Evolutionary conservation across 2,888 invertebrate species (phyloP), one percentile per base, ranked within the genome.

Genomic region (Epistrophella euchroma): DNA sequence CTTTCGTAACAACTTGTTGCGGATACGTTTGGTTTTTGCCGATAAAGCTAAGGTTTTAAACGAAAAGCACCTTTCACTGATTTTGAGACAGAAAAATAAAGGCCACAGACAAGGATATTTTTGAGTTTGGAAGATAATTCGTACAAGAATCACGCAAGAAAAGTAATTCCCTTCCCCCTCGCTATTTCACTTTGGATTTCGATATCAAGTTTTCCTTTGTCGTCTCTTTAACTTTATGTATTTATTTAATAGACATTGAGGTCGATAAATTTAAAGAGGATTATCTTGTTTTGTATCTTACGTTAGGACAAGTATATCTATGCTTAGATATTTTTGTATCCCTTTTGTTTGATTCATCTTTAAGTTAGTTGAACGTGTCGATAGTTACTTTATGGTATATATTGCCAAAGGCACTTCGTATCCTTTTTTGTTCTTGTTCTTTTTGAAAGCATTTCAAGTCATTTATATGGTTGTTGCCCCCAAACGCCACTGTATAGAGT

Each of bases 201-300:
- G 56, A 22, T 25, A n/a, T 60, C 32, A 62, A 43, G 62, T 28
- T 25, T 22, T 43, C 5, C 25, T 28, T 17, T 28, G 62, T 28
- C 17, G 43, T 13, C 22, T 43, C 9, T 43, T 32, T 66, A 35
- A 47, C 19, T 32, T 66, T n/a, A n/a, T n/a, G n/a, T n/a, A n/a
- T n/a, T 32, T 74, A 86, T 76, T 73, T 76, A 76, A 62, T 70
- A 64, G 58, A 71, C 72, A 62, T 56, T 43, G 55, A 43, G 56
- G 77, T 81, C 73, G 77, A 74, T 86, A 73, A 81, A 86, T 81
- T 86, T 81, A 81, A 86, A 81, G 75, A 73, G 76, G 73, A 86
- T 86, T 86, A 73, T 77, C 73, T 28, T 70, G 85, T 68, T 72
- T 76, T 73, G 70, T 86, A 70, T 70, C 58, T 72, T 52, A 6